Base-by-base conservation (phyloP, 2,888 invertebrate genomes). In the Patella caerulea region DNA sequence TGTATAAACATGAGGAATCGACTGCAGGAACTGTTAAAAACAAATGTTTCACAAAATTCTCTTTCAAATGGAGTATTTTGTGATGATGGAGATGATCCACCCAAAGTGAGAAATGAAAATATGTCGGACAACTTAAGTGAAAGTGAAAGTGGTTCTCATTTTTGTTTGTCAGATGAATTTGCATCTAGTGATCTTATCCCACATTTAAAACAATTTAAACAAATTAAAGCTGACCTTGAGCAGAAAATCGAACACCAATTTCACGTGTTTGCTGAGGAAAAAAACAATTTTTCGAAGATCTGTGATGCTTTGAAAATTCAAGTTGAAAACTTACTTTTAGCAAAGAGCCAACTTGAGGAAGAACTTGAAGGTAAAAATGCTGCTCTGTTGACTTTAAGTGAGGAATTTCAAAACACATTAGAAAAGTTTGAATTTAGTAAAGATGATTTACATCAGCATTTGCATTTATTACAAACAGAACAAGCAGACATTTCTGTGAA, bases 341-440 rank as follows among this genome's bases (percentile, higher is more conserved):
- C 65, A 24, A 65, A 65, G 19, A 24, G 19, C 19, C 65, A 65
- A 24, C 24, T 65, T 3, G 65, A 65, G 24, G 19, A 24, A 15
- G 65, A 65, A 15, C 24, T 65, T 19, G 65, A 65, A n/a, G 24
- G 65, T 65, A 65, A 65, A 65, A 65, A 65, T 65, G 24, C 24
- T 11, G 15, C 65, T 19, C n/a, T 65, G n/a, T 19, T 65, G 24
- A 65, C 65, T 15, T 65, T 65, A 17, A 19, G 19, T 65, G 65
- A 65, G n/a, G 65, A 65, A n/a, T 65, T 65, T 24, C 65, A 65
- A 19, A 65, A 65, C 19, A 24, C 65, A 19, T 65, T 65, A 65
- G 65, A 24, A 24, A 19, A 65, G 65, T 65, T 65, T 24, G 65
- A 65, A 65, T 19, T 24, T 24, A 24, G 19, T 65, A 65, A 65